Evolutionary conservation across 2,888 invertebrate genomes (phyloP), one percentile per base, ranked within the genome.

Genomic region (Lasioglossum figueresi): DNA sequence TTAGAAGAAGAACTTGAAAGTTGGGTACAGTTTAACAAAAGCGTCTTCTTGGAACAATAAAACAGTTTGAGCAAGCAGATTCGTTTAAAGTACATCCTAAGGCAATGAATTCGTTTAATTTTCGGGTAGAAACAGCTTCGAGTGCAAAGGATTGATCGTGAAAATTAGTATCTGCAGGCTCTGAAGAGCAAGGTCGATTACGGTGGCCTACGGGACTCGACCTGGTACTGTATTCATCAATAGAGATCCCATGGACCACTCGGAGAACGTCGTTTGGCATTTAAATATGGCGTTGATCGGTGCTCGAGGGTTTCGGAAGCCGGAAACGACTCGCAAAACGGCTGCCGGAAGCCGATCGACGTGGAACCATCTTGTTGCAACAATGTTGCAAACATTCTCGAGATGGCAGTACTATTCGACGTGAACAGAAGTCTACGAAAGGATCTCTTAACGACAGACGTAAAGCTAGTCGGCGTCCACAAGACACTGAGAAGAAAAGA

Each of bases 241-340:
- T 70, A 80, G 80, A 75, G 56, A 45, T 40, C 34, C 68, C 68
- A 66, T 80, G 56, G 68, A 68, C 77, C 83, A 76, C 73, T 34
- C 52, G 56, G 72, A 80, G 76, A 56, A 84, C 82, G 85, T 91
- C 79, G 89, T 92, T 92, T 93, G 91, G 92, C 92, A 93, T 92
- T 89, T 89, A 88, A 74, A 89, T 93, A 93, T 93, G 92, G 92
- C 92, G 88, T 88, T 88, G 84, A 83, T 84, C 70, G 27, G 74
- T 88, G 83, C 81, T 84, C 70, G 80, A 86, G 87, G 79, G 75
- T 73, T 56, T 68, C 63, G 63, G 63, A 63, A 63, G 63, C 63
- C 63, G 63, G 34, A 63, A 63, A 31, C 63, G 63, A 63, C 63
- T 63, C 63, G 63, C 63, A 63, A 63, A 63, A 63, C 63, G 63